Evolutionary conservation across 2,888 invertebrate species (phyloP).

Genomic region (Anorthoa munda): DNA sequence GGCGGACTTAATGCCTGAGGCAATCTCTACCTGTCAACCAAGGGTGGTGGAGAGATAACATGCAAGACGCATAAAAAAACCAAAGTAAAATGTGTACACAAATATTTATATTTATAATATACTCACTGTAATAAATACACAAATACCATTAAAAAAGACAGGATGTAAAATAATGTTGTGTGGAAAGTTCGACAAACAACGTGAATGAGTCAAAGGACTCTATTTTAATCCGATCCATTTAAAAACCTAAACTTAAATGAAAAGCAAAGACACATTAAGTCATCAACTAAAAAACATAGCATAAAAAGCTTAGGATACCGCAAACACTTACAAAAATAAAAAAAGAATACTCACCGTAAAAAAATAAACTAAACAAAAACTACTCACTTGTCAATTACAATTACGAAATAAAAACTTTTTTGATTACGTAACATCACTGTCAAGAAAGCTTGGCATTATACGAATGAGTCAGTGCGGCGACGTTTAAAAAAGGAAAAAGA

Average conservation of each 20-base stretch:
- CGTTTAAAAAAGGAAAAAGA: constrained; percentile 68
- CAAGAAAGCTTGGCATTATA: constrained; percentile 71
- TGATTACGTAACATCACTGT: constrained; percentile 72
- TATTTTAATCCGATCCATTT: not conserved
- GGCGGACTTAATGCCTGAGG: too few species aligned
- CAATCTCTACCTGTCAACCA: too few species aligned
- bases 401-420: constrained; percentile 58
- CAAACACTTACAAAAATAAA: constrained; percentile 12
- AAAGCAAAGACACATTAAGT: constrained; percentile 18
- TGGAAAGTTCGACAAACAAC: not conserved
- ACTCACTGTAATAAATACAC: too few species aligned
- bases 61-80: too few species aligned
- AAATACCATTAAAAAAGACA: too few species aligned
- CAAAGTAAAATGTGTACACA: too few species aligned
- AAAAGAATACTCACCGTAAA: constrained; percentile 47
- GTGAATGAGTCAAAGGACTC: too few species aligned
- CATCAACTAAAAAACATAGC: not conserved
- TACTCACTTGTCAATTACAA: constrained; percentile 50
- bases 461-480: constrained; percentile 72
- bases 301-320: constrained; percentile 11
- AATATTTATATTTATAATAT: too few species aligned
- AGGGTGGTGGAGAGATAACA: too few species aligned
- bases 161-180: not conserved
- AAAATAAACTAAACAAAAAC: constrained; percentile 44
- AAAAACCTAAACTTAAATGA: constrained; percentile 4